These are phyloP conservation scores for Platyscapa corneri DNA, from an alignment of 1,140 invertebrate genomes.

Conservation along the genomic window DNA sequence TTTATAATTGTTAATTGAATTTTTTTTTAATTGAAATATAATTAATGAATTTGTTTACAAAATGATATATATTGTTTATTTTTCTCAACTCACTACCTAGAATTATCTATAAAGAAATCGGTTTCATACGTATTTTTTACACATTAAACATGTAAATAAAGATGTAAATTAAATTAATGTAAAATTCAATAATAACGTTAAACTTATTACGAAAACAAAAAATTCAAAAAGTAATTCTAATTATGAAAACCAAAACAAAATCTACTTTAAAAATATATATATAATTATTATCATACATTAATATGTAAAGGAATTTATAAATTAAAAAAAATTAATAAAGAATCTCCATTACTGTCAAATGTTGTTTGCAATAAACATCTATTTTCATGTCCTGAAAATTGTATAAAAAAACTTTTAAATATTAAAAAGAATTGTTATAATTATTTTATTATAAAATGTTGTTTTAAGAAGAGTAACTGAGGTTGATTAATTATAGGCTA, in stretches of 20 bases:
- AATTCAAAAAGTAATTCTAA: not conserved
- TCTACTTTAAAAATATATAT: conserved; percentile 23
- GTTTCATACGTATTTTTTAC: conserved; percentile 36
- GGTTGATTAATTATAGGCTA: not conserved
- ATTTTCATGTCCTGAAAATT: not conserved
- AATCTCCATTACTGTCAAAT: not conserved
- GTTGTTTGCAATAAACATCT: not conserved
- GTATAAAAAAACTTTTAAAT: not conserved
- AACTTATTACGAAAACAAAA: not conserved
- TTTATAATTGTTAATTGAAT: conserved; percentile 26
- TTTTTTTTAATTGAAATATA: conserved; percentile 25
- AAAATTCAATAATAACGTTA: not conserved
- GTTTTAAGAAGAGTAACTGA: not conserved
- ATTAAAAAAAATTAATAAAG: not conserved
- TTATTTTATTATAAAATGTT: not conserved
- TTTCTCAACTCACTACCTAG: conserved; percentile 44
- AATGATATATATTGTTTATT: conserved; percentile 32
- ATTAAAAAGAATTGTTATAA: not conserved
- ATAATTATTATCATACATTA: too few species aligned
- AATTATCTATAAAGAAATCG: not conserved
- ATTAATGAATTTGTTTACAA: conserved; percentile 1
- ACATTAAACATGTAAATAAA: conserved; percentile 10
- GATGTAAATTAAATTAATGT: not conserved
- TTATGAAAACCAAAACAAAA: not conserved
- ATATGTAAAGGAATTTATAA: conserved; percentile 8